These are phyloP conservation scores for Armadillidium nasatum DNA, from an alignment of 1,140 invertebrate species.

Conservation along the genomic window DNA sequence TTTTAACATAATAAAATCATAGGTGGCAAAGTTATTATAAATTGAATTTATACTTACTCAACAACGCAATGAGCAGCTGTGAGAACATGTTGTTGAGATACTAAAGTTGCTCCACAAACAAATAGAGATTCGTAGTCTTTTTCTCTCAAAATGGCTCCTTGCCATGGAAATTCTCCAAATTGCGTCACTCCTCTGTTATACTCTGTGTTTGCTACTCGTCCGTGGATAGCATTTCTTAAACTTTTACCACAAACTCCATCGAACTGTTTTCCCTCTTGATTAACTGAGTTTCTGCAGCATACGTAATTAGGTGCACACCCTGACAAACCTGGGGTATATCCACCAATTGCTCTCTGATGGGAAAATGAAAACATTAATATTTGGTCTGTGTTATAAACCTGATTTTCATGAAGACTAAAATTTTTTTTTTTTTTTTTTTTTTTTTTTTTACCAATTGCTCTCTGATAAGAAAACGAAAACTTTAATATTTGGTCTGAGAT, in stretches of 20 bases:
- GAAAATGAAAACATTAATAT: neutral
- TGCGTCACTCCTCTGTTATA: conserved; percentile 40
- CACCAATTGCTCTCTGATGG: neutral
- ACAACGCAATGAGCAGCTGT: conserved; percentile 88
- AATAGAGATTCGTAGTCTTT: conserved; percentile 83
- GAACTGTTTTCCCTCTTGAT: neutral
- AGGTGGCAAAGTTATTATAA: neutral
- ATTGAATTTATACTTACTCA: conserved; percentile 57
- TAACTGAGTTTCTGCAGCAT: conserved; percentile 36
- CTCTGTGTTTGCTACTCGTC: conserved; percentile 43
- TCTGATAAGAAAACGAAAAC: too few relatives aligned
- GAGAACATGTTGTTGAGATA: conserved; percentile 73
- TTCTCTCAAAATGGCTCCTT: conserved; percentile 84
- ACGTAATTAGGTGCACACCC: conserved; percentile 37
- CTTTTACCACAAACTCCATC: conserved; percentile 26
- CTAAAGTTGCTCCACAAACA: conserved; percentile 80
- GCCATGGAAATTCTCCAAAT: conserved; percentile 80
- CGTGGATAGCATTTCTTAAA: conserved; percentile 24
- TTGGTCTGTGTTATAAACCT: too few relatives aligned
- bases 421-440: too few relatives aligned
- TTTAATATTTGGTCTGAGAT: too few relatives aligned
- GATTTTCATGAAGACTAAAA: too few relatives aligned
- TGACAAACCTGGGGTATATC: conserved; percentile 29
- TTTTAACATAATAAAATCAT: neutral
- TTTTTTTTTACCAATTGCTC: conserved; percentile 27